phyloP scores from a whole-genome alignment of 2,113 vertebrate species.

The Oreochromis tanganicae region DNA sequence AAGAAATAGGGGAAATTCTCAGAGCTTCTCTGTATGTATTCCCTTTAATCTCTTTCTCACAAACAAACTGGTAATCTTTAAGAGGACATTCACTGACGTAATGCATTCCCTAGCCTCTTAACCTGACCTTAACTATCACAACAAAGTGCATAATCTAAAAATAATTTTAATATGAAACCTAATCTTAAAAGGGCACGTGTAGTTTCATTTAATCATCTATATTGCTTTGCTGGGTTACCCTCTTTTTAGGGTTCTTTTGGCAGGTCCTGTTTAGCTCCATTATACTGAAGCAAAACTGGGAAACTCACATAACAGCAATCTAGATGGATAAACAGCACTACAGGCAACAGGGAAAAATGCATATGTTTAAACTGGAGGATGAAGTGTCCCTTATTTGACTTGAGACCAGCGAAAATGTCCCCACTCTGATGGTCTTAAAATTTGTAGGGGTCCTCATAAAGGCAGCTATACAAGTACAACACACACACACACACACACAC shows the following conservation, averaged over 20 bases:
- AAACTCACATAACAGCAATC: not conserved
- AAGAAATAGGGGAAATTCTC: not conserved
- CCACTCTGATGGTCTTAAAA: not conserved
- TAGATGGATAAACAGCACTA: not conserved
- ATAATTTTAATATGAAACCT: not conserved
- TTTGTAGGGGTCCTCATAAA: not conserved
- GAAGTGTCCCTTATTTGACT: not conserved
- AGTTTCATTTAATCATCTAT: not conserved
- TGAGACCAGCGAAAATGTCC: not conserved
- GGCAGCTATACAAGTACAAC: not conserved
- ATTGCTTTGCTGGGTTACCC: not conserved
- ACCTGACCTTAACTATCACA: not conserved
- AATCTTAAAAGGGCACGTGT: not conserved
- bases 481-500: not conserved
- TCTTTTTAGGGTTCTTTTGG: not conserved
- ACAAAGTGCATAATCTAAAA: not conserved
- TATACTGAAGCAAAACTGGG: not conserved
- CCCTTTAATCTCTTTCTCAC: not conserved
- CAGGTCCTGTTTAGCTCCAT: not conserved
- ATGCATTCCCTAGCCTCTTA: not conserved
- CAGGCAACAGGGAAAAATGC: not conserved
- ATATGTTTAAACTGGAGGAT: not conserved
- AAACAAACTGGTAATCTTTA: not conserved
- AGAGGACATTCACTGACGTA: not conserved
- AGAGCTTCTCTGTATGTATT: not conserved